A percentile compares a stretch with the other conserved stretches of the same genome.
Evolutionary conservation across 2,888 invertebrate genomes (phyloP).

Genomic region (Atrina japonica): DNA sequence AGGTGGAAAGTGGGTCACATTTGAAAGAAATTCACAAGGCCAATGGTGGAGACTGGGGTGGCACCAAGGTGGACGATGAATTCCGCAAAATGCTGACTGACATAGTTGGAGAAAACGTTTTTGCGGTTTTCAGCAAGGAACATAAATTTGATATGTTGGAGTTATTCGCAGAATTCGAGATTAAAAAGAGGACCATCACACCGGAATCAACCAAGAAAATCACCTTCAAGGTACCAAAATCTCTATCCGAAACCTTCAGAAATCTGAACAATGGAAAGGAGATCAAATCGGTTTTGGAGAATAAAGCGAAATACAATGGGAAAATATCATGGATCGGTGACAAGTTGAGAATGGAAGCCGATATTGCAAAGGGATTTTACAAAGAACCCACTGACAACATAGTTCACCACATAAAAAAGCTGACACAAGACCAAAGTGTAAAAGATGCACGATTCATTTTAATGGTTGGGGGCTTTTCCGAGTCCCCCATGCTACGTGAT

Average conservation of each 20-base stretch:
- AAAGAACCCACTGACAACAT: constrained; percentile 43
- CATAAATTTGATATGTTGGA: constrained; percentile 19
- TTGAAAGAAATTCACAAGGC: constrained; percentile 33
- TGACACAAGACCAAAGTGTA: constrained; percentile 38
- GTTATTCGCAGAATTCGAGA: constrained; percentile 30
- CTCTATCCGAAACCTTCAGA: constrained; percentile 1
- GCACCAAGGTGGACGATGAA: constrained; percentile 34
- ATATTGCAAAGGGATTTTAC: constrained; percentile 48
- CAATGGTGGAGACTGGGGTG: constrained; percentile 35
- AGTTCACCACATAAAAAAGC: constrained; percentile 41
- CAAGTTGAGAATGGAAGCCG: constrained; percentile 52
- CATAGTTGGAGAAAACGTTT: neutral
- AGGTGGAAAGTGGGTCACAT: constrained; percentile 1
- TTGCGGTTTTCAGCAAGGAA: constrained; percentile 1
- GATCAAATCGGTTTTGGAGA: neutral
- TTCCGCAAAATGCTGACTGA: constrained; percentile 22
- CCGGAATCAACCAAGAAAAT: constrained; percentile 11
- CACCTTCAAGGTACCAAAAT: constrained; percentile 21
- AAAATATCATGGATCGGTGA: constrained; percentile 42
- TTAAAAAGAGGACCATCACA: constrained; percentile 27
- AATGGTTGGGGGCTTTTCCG: constrained; percentile 58
- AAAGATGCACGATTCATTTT: constrained; percentile 46
- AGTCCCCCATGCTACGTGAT: constrained; percentile 48
- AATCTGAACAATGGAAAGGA: neutral
- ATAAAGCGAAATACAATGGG: neutral